Conservation (phyloP, 2,888 invertebrate species). For the Aphodius granarius region DNA sequence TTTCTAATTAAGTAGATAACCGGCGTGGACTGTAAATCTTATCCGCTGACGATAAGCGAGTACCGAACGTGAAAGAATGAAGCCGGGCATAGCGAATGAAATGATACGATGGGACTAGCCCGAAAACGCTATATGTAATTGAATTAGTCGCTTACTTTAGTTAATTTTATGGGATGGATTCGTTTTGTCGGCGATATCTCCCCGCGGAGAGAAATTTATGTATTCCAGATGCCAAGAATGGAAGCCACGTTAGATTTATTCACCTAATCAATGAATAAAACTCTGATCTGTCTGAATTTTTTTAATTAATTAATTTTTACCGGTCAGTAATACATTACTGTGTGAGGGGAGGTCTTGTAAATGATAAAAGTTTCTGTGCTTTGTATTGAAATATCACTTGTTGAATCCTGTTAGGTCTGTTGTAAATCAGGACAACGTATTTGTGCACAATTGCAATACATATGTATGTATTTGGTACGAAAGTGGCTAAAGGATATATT, state of each 20-base stretch:
- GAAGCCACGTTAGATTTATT: not conserved
- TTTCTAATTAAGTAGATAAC: not conserved
- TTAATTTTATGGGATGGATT: not conserved
- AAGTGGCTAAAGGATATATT: not conserved
- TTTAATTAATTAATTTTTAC: no score
- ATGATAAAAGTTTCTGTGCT: no score
- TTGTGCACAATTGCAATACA: no score
- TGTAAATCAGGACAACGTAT: no score
- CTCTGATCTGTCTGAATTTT: no score
- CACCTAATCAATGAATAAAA: not conserved
- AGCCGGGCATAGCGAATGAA: no score
- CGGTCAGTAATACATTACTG: no score
- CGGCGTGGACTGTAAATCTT: not conserved
- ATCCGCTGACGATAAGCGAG: not conserved
- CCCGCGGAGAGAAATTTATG: not conserved
- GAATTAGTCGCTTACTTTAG: not conserved
- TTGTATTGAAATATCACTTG: no score
- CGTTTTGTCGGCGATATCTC: not conserved
- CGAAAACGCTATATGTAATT: not conserved
- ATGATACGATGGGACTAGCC: not conserved
- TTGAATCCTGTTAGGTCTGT: no score
- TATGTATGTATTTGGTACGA: not conserved
- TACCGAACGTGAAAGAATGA: not conserved
- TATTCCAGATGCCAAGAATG: not conserved
- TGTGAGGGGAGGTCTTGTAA: no score